Conservation (phyloP, 1,140 invertebrate genomes). For the Heliothis subflexa region DNA sequence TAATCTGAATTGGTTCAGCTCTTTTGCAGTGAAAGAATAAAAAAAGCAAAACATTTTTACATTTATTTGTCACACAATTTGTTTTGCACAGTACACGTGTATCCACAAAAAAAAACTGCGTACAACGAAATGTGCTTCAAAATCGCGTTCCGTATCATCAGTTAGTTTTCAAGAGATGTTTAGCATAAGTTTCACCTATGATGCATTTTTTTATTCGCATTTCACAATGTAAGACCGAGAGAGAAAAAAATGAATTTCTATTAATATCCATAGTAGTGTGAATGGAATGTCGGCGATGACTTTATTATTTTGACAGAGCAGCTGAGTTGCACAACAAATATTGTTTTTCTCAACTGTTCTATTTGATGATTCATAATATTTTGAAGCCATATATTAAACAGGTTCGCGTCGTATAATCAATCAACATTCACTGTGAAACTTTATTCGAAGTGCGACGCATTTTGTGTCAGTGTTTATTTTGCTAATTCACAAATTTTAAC, state of each 20-base stretch:
- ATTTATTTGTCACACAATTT: too few species aligned
- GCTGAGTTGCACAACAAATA: constrained; percentile 62
- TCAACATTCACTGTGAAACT: constrained; percentile 41
- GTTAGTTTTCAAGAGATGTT: background rate
- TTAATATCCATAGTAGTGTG: background rate
- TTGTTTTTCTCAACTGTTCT: constrained; percentile 68
- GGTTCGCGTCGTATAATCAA: constrained; percentile 25
- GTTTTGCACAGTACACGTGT: too few species aligned
- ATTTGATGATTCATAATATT: constrained; percentile 59
- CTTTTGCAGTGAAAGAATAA: too few species aligned
- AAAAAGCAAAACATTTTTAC: too few species aligned
- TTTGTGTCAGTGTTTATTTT: constrained; percentile 9
- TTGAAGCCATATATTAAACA: constrained; percentile 47
- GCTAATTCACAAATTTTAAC: background rate
- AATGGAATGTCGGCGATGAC: constrained; percentile 44
- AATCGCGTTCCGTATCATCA: too few species aligned
- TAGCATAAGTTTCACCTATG: background rate
- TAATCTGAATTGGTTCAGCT: too few species aligned
- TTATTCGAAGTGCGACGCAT: constrained; percentile 27
- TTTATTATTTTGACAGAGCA: constrained; percentile 55
- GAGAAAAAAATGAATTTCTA: background rate
- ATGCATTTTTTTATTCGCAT: too few species aligned
- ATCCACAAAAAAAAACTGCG: too few species aligned
- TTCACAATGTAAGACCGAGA: background rate
- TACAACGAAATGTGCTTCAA: too few species aligned